Percentiles rank a stretch among this genome's conserved stretches.
Conservation (phyloP, 2,113 vertebrate genomes). For the Sturnira hondurensis region DNA sequence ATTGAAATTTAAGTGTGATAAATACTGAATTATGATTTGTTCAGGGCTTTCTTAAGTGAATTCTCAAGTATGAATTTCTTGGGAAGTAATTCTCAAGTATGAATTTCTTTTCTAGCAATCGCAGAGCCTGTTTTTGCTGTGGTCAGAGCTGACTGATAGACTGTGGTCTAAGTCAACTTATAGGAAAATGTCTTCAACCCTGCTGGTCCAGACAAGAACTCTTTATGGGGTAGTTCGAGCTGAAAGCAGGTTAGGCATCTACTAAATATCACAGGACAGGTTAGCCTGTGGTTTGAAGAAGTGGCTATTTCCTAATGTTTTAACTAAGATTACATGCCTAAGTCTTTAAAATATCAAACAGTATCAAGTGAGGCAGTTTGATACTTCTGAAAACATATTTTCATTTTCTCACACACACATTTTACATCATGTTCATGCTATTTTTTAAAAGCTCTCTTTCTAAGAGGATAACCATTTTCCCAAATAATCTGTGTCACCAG, state of each 20-base stretch:
- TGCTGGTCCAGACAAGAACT: constrained; percentile 71
- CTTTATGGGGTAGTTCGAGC: constrained; percentile 73
- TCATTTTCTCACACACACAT: not conserved
- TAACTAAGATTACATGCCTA: constrained; percentile 46
- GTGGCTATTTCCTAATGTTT: constrained; percentile 34
- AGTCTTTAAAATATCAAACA: constrained; percentile 20
- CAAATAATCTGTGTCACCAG: not conserved
- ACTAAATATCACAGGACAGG: constrained; percentile 69
- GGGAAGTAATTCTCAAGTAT: constrained; percentile 71
- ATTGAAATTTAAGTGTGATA: constrained; percentile 53
- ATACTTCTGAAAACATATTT: constrained; percentile 40
- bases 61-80: constrained; percentile 66
- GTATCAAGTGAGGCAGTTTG: constrained; percentile 47
- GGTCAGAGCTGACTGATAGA: constrained; percentile 71
- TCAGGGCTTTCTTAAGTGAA: constrained; percentile 56
- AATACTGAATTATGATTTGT: constrained; percentile 47
- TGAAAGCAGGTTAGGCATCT: constrained; percentile 73
- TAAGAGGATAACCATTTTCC: not conserved
- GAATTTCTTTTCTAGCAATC: constrained; percentile 74
- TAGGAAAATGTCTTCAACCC: constrained; percentile 70
- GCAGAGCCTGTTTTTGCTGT: constrained; percentile 72
- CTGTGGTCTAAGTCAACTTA: constrained; percentile 72
- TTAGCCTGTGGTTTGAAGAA: constrained; percentile 63
- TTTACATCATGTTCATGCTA: not conserved
- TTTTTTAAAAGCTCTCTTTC: not conserved